Evolutionary conservation across 2,888 invertebrate genomes (phyloP).

Genomic region (Himalopsyche anomala): DNA sequence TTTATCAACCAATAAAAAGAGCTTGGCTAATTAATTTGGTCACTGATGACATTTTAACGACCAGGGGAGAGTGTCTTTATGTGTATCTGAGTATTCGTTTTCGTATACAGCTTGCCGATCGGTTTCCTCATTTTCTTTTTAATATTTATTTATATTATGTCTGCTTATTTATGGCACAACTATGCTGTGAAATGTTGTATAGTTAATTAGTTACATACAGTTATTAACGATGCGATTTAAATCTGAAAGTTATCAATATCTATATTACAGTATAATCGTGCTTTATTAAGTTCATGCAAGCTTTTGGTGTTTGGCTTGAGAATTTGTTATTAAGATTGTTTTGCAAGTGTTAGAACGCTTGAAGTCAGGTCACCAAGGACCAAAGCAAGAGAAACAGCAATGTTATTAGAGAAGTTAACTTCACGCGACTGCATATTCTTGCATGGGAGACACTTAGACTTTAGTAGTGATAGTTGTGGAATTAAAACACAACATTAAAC

Average conservation of each 20-base stretch:
- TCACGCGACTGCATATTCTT: constrained; percentile 7
- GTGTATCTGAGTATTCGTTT: too few species aligned
- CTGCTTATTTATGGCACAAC: too few species aligned
- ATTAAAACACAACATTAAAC: too few species aligned
- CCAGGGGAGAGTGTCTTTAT: too few species aligned
- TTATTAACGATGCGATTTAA: neutral
- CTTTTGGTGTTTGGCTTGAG: constrained; percentile 12
- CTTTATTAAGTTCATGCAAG: constrained; percentile 3
- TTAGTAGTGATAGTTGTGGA: neutral
- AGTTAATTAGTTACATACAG: neutral
- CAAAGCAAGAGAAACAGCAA: constrained; percentile 2
- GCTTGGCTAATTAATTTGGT: too few species aligned
- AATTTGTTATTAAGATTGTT: constrained; percentile 34
- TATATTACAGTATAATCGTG: neutral
- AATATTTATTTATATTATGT: too few species aligned
- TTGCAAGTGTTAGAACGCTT: constrained; percentile 6
- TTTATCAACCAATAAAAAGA: too few species aligned
- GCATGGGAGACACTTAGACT: constrained; percentile 14
- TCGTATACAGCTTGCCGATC: too few species aligned
- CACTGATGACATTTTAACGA: too few species aligned
- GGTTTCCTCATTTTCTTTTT: too few species aligned
- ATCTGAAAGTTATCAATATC: neutral
- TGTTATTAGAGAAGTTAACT: constrained; percentile 8
- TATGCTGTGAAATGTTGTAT: neutral
- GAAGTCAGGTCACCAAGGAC: constrained; percentile 21